These are phyloP conservation scores for Riparia riparia DNA, from an alignment of 2,113 vertebrate genomes.

Conservation along the genomic window DNA sequence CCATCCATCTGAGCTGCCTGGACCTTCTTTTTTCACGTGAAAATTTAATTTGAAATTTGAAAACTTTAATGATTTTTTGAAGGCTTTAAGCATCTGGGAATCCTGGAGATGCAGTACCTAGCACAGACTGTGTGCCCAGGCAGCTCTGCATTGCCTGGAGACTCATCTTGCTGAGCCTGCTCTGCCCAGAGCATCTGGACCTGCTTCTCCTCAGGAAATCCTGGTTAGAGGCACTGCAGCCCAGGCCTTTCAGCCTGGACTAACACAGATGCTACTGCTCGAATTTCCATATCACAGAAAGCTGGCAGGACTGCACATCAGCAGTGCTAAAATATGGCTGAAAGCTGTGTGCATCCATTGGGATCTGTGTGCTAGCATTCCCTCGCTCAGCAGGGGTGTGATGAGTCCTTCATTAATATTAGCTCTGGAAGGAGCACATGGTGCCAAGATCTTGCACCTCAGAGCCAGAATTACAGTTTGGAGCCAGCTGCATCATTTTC, in stretches of 20 bases:
- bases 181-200: not conserved
- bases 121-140: rapidly evolving
- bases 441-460: conserved; percentile 20
- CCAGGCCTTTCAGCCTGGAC: not conserved
- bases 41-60: not conserved
- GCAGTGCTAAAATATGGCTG: not conserved
- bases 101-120: not conserved
- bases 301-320: not conserved
- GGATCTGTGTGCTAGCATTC: not conserved
- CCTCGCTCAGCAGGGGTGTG: not conserved
- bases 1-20: not conserved
- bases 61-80: not conserved
- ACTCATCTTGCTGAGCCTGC: rapidly evolving
- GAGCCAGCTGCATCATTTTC: conserved; percentile 23
- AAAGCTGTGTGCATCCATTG: not conserved
- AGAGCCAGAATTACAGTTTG: conserved; percentile 20
- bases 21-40: not conserved
- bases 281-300: not conserved
- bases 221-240: not conserved
- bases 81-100: not conserved
- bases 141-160: not conserved
- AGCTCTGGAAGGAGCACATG: conserved; percentile 43
- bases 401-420: conserved; percentile 61
- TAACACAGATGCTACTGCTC: rapidly evolving
- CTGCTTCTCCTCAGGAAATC: rapidly evolving